Conservation (phyloP, 2,113 vertebrate genomes). For the Dicerorhinus sumatrensis region DNA sequence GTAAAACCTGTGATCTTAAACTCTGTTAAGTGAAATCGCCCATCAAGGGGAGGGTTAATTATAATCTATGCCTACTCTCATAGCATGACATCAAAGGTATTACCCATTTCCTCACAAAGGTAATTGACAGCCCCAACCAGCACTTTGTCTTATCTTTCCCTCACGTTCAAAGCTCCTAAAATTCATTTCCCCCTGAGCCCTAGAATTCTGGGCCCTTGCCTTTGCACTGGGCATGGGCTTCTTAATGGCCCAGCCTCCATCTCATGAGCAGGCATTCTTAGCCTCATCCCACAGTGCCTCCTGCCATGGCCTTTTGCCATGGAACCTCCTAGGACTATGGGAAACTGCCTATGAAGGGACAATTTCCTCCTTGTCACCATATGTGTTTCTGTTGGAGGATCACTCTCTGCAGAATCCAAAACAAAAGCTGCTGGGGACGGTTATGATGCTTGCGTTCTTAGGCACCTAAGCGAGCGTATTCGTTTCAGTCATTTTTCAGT, state of each 20-base stretch:
- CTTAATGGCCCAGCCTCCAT: rapidly evolving
- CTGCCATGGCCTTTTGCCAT: background rate
- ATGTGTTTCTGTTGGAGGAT: background rate
- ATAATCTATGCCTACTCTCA: rapidly evolving
- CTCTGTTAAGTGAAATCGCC: background rate
- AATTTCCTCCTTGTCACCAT: background rate
- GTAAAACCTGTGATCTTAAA: background rate
- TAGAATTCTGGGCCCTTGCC: background rate
- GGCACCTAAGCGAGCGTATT: rapidly evolving
- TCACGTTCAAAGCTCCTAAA: background rate
- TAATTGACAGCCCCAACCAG: background rate
- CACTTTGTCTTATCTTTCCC: background rate
- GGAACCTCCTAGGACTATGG: background rate
- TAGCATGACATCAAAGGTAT: rapidly evolving
- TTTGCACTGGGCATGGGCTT: background rate
- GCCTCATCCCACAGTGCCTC: background rate
- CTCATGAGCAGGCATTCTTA: background rate
- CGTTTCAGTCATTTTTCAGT: background rate
- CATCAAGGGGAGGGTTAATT: background rate
- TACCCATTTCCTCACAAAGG: rapidly evolving
- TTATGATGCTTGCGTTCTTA: rapidly evolving
- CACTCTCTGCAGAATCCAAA: background rate
- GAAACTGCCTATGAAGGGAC: background rate
- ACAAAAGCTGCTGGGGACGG: background rate
- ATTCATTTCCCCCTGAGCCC: background rate